Percentiles rank a stretch among this genome's conserved stretches.
phyloP scores from a whole-genome alignment of 1,140 invertebrate genomes.

The Leptinotarsa lineolata region DNA sequence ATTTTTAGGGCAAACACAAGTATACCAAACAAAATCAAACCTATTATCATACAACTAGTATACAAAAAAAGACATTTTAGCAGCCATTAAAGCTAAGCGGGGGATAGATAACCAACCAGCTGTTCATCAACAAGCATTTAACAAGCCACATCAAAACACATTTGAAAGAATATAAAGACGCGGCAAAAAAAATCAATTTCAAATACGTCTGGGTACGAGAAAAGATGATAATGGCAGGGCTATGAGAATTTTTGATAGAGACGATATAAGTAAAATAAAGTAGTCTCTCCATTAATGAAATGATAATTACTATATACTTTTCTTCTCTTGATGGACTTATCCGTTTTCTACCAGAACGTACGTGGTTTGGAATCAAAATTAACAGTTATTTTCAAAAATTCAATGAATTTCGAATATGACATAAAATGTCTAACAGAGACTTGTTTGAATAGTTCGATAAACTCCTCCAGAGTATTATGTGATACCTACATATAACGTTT shows the following conservation, averaged over 20 bases:
- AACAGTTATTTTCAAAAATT: conserved; percentile 5
- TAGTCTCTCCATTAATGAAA: neutral
- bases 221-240: neutral
- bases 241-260: neutral
- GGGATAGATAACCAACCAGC: no score
- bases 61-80: no score
- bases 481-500: neutral
- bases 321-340: neutral
- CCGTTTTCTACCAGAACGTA: conserved; percentile 11
- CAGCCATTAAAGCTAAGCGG: no score
- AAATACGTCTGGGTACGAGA: conserved; percentile 7
- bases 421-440: conserved; percentile 5
- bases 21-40: no score
- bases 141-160: neutral
- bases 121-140: conserved; percentile 9
- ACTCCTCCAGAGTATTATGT: neutral
- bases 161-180: neutral
- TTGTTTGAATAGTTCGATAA: neutral
- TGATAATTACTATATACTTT: neutral
- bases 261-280: neutral
- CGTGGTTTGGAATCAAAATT: conserved; percentile 9
- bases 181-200: neutral
- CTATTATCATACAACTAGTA: no score
- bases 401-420: neutral
- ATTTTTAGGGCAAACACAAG: no score